Evolutionary conservation across 1,140 invertebrate genomes (phyloP).

Genomic region (Centruroides vittatus): DNA sequence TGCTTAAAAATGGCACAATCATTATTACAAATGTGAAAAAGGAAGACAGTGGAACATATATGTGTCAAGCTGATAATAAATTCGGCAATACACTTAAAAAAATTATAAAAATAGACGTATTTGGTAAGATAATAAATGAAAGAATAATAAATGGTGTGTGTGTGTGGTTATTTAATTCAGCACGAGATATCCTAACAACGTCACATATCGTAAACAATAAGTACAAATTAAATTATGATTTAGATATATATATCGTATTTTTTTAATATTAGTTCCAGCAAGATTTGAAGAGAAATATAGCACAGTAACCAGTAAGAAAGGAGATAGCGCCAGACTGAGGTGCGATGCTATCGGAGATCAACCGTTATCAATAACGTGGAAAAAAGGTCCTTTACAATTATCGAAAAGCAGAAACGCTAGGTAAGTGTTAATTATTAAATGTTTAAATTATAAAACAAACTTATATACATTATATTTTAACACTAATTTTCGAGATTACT

Average conservation of each 20-base stretch:
- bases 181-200: conserved; percentile 1
- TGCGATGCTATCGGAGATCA: conserved; percentile 91
- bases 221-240: neutral
- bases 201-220: neutral
- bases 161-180: too few species aligned
- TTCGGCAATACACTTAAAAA: conserved; percentile 5
- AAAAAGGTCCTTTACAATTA: conserved; percentile 88
- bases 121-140: conserved; percentile 5
- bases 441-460: neutral
- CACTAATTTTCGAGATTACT: too few species aligned
- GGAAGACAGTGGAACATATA: conserved; percentile 6
- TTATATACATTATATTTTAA: too few species aligned
- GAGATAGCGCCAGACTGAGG: conserved; percentile 78
- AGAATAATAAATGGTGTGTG: too few species aligned
- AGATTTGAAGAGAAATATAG: conserved; percentile 79
- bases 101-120: conserved; percentile 1
- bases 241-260: neutral
- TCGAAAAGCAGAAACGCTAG: conserved; percentile 63
- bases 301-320: conserved; percentile 70
- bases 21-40: neutral
- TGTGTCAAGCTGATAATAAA: conserved; percentile 11
- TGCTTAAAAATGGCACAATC: conserved; percentile 6
- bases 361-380: conserved; percentile 89
- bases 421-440: conserved; percentile 39
- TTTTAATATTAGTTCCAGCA: conserved; percentile 54